These are phyloP conservation scores for Galbula dea DNA, from an alignment of 2,113 vertebrate genomes.

Conservation along the genomic window DNA sequence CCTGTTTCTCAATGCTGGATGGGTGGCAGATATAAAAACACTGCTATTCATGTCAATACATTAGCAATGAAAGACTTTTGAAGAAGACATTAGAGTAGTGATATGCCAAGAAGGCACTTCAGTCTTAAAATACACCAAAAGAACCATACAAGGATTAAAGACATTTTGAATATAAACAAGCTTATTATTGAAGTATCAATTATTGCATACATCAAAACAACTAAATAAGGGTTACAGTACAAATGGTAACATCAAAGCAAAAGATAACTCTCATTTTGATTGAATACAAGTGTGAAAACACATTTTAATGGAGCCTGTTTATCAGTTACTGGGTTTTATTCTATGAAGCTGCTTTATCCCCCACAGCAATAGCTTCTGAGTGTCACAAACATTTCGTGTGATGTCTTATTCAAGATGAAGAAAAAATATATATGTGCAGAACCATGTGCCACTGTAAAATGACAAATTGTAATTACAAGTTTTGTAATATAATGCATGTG, in stretches of 20 bases:
- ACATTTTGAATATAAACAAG: conserved; percentile 31
- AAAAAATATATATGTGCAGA: neutral
- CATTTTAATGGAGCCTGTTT: conserved; percentile 18
- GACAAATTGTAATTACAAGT: neutral
- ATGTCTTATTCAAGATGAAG: neutral
- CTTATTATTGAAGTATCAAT: conserved; percentile 53
- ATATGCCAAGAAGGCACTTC: neutral
- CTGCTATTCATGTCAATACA: neutral
- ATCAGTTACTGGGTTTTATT: conserved; percentile 1
- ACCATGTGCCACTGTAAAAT: neutral
- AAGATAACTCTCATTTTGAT: neutral
- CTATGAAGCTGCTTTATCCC: neutral
- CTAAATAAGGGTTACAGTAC: neutral
- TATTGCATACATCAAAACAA: conserved; percentile 28
- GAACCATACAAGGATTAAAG: conserved; percentile 8
- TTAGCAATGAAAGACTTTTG: conserved; percentile 5
- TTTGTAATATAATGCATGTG: neutral
- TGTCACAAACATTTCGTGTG: neutral
- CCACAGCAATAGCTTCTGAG: neutral
- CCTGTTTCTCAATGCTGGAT: neutral
- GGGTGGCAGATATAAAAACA: neutral
- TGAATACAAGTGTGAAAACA: neutral
- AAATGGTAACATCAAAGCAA: conserved; percentile 32
- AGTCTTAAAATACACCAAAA: neutral
- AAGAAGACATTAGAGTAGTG: neutral